These are phyloP conservation scores for Gymnocypris eckloni DNA, from an alignment of 2,797 vertebrate species.

Conservation along the genomic window DNA sequence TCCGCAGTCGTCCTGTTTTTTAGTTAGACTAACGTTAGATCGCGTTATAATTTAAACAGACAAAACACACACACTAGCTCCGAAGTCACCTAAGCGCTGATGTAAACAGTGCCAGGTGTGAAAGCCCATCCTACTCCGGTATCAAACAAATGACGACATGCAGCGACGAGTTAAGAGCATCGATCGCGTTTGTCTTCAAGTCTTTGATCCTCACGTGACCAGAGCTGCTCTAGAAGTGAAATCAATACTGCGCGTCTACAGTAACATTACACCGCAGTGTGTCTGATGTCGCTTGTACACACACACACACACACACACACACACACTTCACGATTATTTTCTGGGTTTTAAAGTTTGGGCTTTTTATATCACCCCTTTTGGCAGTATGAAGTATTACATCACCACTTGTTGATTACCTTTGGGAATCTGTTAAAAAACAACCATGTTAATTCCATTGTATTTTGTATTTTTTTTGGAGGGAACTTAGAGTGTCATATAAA, in stretches of 20 bases:
- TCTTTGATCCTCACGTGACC: background rate
- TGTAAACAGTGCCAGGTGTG: constrained; percentile 37
- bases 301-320: background rate
- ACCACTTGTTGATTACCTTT: background rate
- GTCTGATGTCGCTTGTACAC: background rate
- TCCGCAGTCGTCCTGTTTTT: background rate
- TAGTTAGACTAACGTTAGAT: background rate
- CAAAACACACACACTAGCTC: background rate
- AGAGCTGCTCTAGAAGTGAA: background rate
- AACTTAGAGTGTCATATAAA: background rate
- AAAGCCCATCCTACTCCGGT: constrained; percentile 39
- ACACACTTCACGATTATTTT: constrained; percentile 9
- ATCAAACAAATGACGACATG: constrained; percentile 21
- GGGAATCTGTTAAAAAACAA: background rate
- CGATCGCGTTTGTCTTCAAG: background rate
- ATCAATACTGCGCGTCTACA: background rate
- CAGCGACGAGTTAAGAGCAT: background rate
- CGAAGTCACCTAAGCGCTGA: background rate
- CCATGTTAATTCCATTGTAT: background rate
- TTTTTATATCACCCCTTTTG: constrained; percentile 36
- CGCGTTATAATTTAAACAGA: background rate
- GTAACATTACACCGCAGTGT: background rate
- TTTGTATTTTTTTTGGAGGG: background rate
- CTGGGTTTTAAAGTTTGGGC: constrained; percentile 37
- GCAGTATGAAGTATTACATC: constrained; percentile 7